phyloP scores from a whole-genome alignment of 1,140 invertebrate genomes.

The Drosophila auraria region DNA sequence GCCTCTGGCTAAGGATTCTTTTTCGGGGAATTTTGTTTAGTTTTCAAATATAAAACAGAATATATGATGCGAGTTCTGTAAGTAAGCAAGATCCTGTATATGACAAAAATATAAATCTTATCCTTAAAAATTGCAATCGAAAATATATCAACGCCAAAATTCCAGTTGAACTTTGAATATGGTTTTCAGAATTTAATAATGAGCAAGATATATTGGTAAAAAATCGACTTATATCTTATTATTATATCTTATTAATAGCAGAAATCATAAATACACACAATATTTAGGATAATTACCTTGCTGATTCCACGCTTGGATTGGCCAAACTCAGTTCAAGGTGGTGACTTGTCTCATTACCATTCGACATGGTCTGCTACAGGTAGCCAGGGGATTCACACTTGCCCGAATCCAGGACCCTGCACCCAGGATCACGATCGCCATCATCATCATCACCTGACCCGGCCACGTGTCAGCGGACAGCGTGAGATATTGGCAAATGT shows the following conservation, averaged over 20 bases:
- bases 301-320: background rate
- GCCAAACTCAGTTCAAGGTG: background rate
- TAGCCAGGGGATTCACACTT: conserved; percentile 33
- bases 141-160: conserved; percentile 4
- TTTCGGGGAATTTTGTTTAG: background rate
- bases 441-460: conserved; percentile 50
- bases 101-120: too few species aligned
- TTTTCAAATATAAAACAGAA: background rate
- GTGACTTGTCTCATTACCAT: background rate
- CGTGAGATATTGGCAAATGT: conserved; percentile 71
- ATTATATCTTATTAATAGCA: background rate
- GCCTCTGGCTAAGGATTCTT: conserved; percentile 5
- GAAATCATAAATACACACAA: too few species aligned
- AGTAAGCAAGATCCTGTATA: background rate
- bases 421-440: conserved; percentile 5
- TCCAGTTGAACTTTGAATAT: background rate
- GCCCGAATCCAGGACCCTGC: conserved; percentile 1
- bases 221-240: background rate
- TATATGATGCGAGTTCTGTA: background rate
- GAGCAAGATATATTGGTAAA: background rate
- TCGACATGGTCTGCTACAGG: conserved; percentile 37
- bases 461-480: conserved; percentile 49
- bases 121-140: background rate
- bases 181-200: too few species aligned
- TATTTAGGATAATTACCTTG: background rate